A percentile compares a stretch with the other conserved stretches of the same genome.
Evolutionary conservation across 2,888 invertebrate genomes (phyloP).

Genomic region (Drosophila borealis): DNA sequence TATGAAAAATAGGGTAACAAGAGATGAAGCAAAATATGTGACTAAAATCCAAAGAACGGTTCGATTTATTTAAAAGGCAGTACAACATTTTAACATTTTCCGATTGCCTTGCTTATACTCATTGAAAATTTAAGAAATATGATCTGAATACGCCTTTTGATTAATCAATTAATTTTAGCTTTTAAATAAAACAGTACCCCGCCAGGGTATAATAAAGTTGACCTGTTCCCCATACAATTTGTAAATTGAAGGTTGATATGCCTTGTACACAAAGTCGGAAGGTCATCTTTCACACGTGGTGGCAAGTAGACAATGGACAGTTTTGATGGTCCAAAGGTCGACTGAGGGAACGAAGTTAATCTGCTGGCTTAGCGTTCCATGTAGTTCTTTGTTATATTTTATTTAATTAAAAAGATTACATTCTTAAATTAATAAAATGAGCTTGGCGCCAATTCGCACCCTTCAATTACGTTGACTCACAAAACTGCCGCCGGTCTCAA

Average conservation of each 20-base stretch:
- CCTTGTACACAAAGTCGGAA: neutral
- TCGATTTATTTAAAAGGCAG: too few relatives aligned
- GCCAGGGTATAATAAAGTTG: too few relatives aligned
- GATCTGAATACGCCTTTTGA: too few relatives aligned
- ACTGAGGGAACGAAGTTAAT: neutral
- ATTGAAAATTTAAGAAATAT: too few relatives aligned
- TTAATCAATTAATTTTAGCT: too few relatives aligned
- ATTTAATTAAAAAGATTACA: slow-evolving; percentile 46
- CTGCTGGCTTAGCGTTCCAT: slow-evolving; percentile 15
- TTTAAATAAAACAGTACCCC: too few relatives aligned
- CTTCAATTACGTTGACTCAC: slow-evolving; percentile 25
- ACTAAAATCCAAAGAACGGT: too few relatives aligned
- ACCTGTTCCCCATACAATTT: too few relatives aligned
- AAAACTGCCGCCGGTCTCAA: slow-evolving; percentile 18
- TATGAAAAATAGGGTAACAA: neutral
- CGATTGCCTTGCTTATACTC: too few relatives aligned
- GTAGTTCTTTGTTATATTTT: slow-evolving; percentile 13
- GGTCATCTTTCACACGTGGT: slow-evolving; percentile 8
- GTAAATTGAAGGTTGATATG: too few relatives aligned
- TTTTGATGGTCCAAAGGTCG: slow-evolving; percentile 11
- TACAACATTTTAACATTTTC: too few relatives aligned
- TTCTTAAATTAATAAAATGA: slow-evolving; percentile 60
- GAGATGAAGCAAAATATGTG: too few relatives aligned
- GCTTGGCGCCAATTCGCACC: slow-evolving; percentile 1
- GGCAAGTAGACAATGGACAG: neutral